Evolutionary conservation across 1,140 invertebrate species (phyloP), one percentile per base, ranked within the genome.

Genomic region (Sycophaga agraensis): DNA sequence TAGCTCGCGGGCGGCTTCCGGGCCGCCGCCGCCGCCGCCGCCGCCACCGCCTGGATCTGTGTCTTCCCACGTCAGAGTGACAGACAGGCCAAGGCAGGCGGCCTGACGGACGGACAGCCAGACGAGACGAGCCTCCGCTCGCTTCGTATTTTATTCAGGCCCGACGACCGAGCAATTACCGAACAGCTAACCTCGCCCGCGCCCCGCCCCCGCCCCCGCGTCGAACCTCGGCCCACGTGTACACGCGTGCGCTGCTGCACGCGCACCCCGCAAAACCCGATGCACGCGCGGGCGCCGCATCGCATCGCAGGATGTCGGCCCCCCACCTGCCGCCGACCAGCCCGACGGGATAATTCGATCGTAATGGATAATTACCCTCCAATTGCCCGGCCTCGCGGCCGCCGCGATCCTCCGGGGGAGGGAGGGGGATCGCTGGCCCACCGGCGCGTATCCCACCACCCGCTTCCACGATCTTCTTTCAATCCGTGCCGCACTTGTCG

Each of bases 1-100:
- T 73, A 72, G 72, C 70, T 76, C 70, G n/a, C n/a, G n/a, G n/a
- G n/a, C n/a, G n/a, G n/a, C 69, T 74, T 51, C 16, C 12, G 31
- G 16, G n/a, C 17, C 28, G 28, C 28, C 4, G 5, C n/a, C n/a
- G n/a, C n/a, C n/a, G n/a, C n/a, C n/a, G n/a, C n/a, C n/a, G n/a
- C n/a, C n/a, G n/a, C n/a, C n/a, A n/a, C n/a, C n/a, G n/a, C n/a
- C n/a, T n/a, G n/a, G n/a, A n/a, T 4, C 73, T 73, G 75, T 76
- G 70, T 75, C 78, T 81, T 81, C 79, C 78, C 78, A 81, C 76
- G 78, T 80, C 79, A 80, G 71, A 73, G 69, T 80, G 78, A 81
- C 78, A 72, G 75, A 77, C 78, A 77, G 77, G 76, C 71, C 72
- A 69, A 69, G 70, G 69, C 68, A 76, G 74, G 74, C n/a, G n/a